Base-by-base conservation (phyloP, 2,113 vertebrate genomes). In the Urocitellus parryii region DNA sequence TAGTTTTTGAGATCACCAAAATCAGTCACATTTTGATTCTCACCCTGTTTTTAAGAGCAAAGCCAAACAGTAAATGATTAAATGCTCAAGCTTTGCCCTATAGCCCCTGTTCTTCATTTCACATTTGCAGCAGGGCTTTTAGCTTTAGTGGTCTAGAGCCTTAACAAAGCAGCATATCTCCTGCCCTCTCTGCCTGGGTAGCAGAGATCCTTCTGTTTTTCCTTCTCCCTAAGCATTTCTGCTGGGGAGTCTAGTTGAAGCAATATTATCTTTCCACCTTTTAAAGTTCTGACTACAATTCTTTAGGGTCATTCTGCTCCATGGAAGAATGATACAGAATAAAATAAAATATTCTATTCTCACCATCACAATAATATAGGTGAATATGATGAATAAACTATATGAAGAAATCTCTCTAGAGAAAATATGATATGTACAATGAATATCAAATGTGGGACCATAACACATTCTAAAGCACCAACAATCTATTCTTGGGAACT, bases 391-490 rank as follows among this genome's bases (percentile, higher is more conserved):
- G 13, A 96, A 92, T 29, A 93, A 8, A 94, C 6, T 42, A 27
- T 90, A 61, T 83, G 70, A 97, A 86, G 27, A 42, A 95, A 76
- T 89, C 65, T 4, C 0, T 88, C 97, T 96, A 97, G 96, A 98
- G 76, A 92, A 97, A 73, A 97, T 25, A 51, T 63, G 70, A 97
- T 85, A 45, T 65, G 32, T 95, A 96, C 39, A 93, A 97, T 92
- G 95, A 98, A 94, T 86, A 97, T 70, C 97, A 98, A 97, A 34
- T 83, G 93, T 79, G 93, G 94, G 76, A 97, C 96, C 92, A 56
- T 58, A 93, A 97, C 48, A 95, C 92, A 97, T 98, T 98, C 97
- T 91, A 96, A 97, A 98, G 98, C 98, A 98, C 97, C 97, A 4
- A 97, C 72, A 94, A 97, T 96, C 96, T 96, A 97, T 87, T 98